Percentiles rank a stretch among this genome's conserved stretches.
Conservation (phyloP, 2,888 invertebrate species). For the Agrotis ipsilon region DNA sequence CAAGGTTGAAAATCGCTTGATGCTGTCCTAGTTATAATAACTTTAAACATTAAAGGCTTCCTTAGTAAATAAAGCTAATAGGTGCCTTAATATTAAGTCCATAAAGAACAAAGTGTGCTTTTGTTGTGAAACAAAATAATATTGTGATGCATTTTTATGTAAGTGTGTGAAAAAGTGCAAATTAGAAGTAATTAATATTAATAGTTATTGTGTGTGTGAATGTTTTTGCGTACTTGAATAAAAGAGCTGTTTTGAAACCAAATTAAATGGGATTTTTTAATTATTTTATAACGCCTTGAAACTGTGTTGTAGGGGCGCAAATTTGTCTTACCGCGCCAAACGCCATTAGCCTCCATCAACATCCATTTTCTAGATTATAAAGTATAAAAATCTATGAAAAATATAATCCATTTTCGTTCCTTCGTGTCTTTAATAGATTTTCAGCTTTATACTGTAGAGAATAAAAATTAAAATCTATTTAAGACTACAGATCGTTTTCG, state of each 20-base stretch:
- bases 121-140: conserved; percentile 39
- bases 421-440: too few relatives aligned
- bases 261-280: background rate
- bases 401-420: too few relatives aligned
- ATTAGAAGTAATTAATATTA: conserved; percentile 61
- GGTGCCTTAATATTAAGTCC: conserved; percentile 48
- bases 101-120: conserved; percentile 60
- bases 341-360: too few relatives aligned
- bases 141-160: conserved; percentile 59
- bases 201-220: conserved; percentile 32
- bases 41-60: conserved; percentile 22
- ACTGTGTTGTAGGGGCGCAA: too few relatives aligned
- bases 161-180: conserved; percentile 61
- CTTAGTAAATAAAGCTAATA: conserved; percentile 25
- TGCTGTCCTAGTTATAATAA: background rate
- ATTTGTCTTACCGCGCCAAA: too few relatives aligned
- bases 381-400: too few relatives aligned
- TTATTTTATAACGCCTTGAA: background rate
- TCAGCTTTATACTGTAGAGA: too few relatives aligned
- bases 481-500: too few relatives aligned
- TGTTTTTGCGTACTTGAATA: conserved; percentile 58
- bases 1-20: background rate
- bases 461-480: too few relatives aligned
- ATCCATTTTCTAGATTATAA: too few relatives aligned
- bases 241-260: conserved; percentile 4